phyloP scores from a whole-genome alignment of 2,797 vertebrate species.

The Rhinophrynus dorsalis region DNA sequence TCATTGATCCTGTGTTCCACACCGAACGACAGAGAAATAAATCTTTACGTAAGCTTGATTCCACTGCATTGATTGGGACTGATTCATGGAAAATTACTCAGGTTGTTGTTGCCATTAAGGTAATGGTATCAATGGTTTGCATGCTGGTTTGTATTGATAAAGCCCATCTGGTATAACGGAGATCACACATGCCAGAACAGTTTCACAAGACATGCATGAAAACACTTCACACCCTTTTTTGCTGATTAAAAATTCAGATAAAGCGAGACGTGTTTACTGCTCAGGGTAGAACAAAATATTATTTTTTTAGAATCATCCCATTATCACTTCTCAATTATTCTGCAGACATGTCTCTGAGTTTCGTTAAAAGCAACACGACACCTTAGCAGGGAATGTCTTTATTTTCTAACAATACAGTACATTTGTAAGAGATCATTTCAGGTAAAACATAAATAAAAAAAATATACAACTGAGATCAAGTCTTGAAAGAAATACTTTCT shows the following conservation, averaged over 20 bases:
- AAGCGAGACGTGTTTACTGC: background rate
- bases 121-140: no score
- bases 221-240: background rate
- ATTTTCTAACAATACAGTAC: slow-evolving; percentile 72
- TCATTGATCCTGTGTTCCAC: no score
- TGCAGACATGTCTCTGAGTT: background rate
- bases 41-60: no score
- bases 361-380: slow-evolving; percentile 34
- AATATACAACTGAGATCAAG: slow-evolving; percentile 11
- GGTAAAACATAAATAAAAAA: slow-evolving; percentile 49
- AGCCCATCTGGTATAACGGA: no score
- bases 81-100: no score
- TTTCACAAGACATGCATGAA: background rate
- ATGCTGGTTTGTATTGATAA: no score
- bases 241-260: slow-evolving; percentile 23
- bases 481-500: background rate
- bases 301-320: background rate
- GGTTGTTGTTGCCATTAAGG: no score
- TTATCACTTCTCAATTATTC: slow-evolving; percentile 5
- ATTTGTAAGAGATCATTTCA: slow-evolving; percentile 69
- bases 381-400: slow-evolving; percentile 71
- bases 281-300: background rate
- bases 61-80: no score
- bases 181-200: background rate
- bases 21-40: no score